Conservation (phyloP, 2,113 vertebrate genomes). For the Cryptomyrus ogoouensis region DNA sequence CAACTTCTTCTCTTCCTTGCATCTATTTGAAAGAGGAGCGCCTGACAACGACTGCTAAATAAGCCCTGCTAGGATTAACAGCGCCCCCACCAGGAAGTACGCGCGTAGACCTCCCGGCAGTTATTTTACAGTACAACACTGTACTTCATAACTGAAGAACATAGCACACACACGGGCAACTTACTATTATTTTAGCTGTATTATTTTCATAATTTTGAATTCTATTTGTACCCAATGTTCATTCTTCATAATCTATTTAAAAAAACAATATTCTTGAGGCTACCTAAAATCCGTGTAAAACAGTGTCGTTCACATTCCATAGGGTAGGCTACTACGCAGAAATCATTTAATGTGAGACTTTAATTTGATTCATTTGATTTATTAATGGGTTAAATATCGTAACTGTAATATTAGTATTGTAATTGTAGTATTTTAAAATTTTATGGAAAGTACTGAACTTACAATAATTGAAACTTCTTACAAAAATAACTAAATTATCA, state of each 20-base stretch:
- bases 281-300: neutral
- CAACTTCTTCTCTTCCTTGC: neutral
- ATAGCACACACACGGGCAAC: neutral
- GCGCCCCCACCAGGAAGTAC: neutral
- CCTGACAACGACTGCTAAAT: neutral
- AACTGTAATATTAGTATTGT: neutral
- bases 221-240: neutral
- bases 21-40: neutral
- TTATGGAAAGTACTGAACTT: neutral
- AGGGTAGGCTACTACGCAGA: neutral
- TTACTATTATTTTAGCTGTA: neutral
- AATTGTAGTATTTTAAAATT: neutral
- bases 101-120: neutral
- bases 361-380: neutral
- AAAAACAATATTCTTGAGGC: neutral
- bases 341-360: neutral
- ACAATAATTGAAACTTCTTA: neutral
- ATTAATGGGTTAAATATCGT: neutral
- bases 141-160: neutral
- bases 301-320: neutral
- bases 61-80: neutral
- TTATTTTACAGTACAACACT: neutral
- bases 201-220: neutral
- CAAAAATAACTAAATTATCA: neutral
- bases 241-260: neutral